phyloP scores from a whole-genome alignment of 2,888 invertebrate species.

The Neoscelio sp. region DNA sequence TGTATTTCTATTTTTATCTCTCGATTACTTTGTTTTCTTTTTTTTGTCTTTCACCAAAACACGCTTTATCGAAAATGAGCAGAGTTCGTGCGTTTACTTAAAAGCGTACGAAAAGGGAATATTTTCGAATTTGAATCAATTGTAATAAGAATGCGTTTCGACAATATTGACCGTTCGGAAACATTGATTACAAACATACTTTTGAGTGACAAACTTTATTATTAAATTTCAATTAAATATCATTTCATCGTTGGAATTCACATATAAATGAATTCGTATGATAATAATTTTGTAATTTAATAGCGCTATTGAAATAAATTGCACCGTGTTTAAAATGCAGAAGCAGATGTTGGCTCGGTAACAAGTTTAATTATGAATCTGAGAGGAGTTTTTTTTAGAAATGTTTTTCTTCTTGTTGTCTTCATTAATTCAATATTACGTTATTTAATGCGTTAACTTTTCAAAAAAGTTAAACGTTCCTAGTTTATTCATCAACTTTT shows the following conservation, averaged over 20 bases:
- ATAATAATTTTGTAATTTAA: slow-evolving; percentile 24
- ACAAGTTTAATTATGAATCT: slow-evolving; percentile 15
- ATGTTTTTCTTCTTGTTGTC: slow-evolving; percentile 9
- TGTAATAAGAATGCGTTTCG: neutral
- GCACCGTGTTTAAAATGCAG: slow-evolving; percentile 45
- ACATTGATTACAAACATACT: neutral
- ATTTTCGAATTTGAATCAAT: too few species aligned
- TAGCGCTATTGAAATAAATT: slow-evolving; percentile 16
- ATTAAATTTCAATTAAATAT: slow-evolving; percentile 34
- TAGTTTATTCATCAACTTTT: too few species aligned
- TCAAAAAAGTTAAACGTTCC: neutral
- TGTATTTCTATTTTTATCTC: too few species aligned
- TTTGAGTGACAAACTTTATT: neutral
- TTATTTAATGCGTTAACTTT: neutral
- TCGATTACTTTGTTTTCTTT: too few species aligned
- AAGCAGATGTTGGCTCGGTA: slow-evolving; percentile 13
- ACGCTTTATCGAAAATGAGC: too few species aligned
- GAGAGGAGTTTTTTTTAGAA: slow-evolving; percentile 22
- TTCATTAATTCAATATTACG: slow-evolving; percentile 13
- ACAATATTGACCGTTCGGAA: slow-evolving; percentile 22
- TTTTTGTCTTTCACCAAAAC: too few species aligned
- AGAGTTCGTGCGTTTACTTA: neutral
- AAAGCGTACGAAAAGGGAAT: slow-evolving; percentile 9
- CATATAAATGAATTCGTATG: slow-evolving; percentile 29
- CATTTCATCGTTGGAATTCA: slow-evolving; percentile 19